phyloP scores from a whole-genome alignment of 2,888 invertebrate genomes.

The Ischnura elegans region DNA sequence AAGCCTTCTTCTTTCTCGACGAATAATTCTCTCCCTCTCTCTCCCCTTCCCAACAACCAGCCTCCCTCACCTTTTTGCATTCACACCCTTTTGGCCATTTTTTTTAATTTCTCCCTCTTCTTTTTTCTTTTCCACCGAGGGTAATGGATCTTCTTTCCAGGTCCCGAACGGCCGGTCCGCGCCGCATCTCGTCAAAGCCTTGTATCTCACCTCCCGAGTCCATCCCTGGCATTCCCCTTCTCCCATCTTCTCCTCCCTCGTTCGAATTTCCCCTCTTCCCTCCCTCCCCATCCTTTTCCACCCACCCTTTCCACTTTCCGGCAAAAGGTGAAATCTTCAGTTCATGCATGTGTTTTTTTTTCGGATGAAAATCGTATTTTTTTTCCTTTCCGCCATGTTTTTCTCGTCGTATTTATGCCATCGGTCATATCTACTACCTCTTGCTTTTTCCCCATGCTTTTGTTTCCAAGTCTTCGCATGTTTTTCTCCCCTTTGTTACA shows the following conservation, averaged over 20 bases:
- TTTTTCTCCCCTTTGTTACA: neutral
- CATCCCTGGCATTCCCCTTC: neutral
- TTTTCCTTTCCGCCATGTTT: neutral
- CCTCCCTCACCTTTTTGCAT: neutral
- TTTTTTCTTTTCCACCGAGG: neutral
- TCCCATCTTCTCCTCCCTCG: neutral
- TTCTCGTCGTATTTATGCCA: neutral
- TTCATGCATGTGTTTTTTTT: neutral
- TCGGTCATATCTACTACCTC: neutral
- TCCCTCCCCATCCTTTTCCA: neutral
- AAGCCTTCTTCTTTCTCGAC: neutral
- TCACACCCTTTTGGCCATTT: neutral
- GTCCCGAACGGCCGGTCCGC: neutral
- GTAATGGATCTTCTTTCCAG: constrained; percentile 31
- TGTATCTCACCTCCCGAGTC: too few species aligned
- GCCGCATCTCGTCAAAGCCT: neutral
- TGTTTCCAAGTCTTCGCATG: neutral
- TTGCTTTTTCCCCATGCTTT: neutral
- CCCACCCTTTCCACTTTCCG: neutral
- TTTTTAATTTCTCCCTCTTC: neutral
- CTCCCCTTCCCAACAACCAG: neutral
- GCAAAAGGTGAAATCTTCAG: neutral
- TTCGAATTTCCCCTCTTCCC: neutral
- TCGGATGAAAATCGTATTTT: neutral
- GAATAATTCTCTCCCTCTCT: neutral